These are phyloP conservation scores for Salmo trutta DNA, from an alignment of 2,797 vertebrate species.

Conservation along the genomic window DNA sequence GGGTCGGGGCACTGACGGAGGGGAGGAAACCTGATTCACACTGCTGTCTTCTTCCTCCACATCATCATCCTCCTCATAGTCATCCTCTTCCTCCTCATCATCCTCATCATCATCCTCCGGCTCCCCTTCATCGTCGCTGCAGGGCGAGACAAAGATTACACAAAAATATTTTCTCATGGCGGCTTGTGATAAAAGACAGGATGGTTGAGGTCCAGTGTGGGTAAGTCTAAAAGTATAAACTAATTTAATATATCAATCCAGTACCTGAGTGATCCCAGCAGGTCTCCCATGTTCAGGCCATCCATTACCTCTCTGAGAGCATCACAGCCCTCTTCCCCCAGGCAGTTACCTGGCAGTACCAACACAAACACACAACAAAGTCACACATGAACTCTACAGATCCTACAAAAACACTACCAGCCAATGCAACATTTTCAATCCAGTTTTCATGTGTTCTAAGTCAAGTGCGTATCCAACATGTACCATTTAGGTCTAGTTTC, in stretches of 20 bases:
- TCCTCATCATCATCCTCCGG: slow-evolving; percentile 72
- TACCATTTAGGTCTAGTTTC: slow-evolving; percentile 95
- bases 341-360: slow-evolving; percentile 79
- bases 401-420: neutral
- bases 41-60: slow-evolving; percentile 58
- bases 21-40: slow-evolving; percentile 71
- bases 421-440: neutral
- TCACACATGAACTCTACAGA: neutral
- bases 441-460: neutral
- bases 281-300: slow-evolving; percentile 77
- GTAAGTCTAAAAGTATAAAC: neutral
- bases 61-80: slow-evolving; percentile 62
- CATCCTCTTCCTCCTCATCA: slow-evolving; percentile 55
- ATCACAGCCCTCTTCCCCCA: slow-evolving; percentile 90
- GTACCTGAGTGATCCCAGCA: slow-evolving; percentile 90
- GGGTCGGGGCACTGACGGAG: slow-evolving; percentile 73
- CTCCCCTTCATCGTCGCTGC: slow-evolving; percentile 86
- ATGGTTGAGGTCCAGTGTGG: neutral
- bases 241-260: neutral
- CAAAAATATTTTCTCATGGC: neutral
- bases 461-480: neutral
- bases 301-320: slow-evolving; percentile 84
- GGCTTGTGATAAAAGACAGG: neutral
- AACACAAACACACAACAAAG: neutral
- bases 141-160: neutral